Evolutionary conservation across 1,140 invertebrate genomes (phyloP).

Genomic region (Ips typographus): DNA sequence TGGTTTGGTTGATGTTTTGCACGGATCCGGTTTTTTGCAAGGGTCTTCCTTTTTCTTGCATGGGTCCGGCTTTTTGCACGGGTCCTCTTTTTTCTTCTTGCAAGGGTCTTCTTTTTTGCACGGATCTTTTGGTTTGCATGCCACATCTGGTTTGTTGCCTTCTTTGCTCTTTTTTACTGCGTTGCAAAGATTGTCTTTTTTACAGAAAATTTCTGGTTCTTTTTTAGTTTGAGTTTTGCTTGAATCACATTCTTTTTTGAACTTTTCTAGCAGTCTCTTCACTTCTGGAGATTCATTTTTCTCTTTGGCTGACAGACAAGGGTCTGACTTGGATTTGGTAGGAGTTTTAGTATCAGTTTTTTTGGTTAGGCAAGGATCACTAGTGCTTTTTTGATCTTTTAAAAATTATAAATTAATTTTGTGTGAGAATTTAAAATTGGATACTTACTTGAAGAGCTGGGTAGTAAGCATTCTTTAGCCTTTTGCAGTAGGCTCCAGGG

Average conservation of each 20-base stretch:
- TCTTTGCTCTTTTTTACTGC: constrained; percentile 21
- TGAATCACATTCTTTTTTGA: constrained; percentile 7
- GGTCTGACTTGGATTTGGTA: background rate
- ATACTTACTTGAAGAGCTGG: too few relatives aligned
- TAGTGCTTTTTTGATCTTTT: too few relatives aligned
- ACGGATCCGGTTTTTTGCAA: constrained; percentile 31
- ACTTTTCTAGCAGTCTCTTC: constrained; percentile 1
- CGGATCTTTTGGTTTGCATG: constrained; percentile 23
- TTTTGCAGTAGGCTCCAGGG: too few relatives aligned
- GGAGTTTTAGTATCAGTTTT: background rate
- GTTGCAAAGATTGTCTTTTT: background rate
- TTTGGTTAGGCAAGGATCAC: constrained; percentile 24
- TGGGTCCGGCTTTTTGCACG: constrained; percentile 23
- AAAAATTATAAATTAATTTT: too few relatives aligned
- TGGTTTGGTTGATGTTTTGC: constrained; percentile 2
- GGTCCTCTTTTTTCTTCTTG: constrained; percentile 16
- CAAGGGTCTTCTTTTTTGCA: constrained; percentile 13
- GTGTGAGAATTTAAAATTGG: too few relatives aligned
- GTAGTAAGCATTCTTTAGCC: too few relatives aligned
- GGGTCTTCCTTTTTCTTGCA: constrained; percentile 32
- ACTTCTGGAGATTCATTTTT: background rate
- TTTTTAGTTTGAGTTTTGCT: background rate
- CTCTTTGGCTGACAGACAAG: background rate
- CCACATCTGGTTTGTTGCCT: constrained; percentile 25
- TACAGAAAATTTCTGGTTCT: background rate